Evolutionary conservation across 1,140 invertebrate species (phyloP), one percentile per base, ranked within the genome.

Genomic region (Tyrophagus putrescentiae): DNA sequence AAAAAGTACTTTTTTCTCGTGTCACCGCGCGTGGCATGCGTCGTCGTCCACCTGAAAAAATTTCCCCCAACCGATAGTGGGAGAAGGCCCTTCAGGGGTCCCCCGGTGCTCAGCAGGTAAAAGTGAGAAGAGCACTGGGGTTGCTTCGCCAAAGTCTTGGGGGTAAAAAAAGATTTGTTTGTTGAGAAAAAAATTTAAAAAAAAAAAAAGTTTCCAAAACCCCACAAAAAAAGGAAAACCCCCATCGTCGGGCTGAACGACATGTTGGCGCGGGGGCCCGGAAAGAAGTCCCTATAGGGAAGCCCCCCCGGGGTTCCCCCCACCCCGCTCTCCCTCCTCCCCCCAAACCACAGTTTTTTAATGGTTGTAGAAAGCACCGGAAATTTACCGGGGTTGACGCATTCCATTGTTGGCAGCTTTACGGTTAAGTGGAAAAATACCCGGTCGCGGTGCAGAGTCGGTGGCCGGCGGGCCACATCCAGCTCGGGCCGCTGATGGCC

Each of bases 321-420:
- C n/a, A n/a, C n/a, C n/a, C n/a, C n/a, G n/a, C n/a, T n/a, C n/a
- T n/a, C n/a, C n/a, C n/a, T n/a, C n/a, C n/a, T n/a, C n/a, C n/a
- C 16, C 7, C 29, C 29, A 32, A 11, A 25, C 13, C 32, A 54
- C n/a, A 31, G 13, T 54, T 31, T 54, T 31, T 2, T 18, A 2
- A 27, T 13, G 77, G 33, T 83, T 80, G 72, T 96, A 98, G 0
- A 96, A 72, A 98, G 75, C 68, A 90, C 87, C 0, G 94, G 93
- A 67, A 98, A 93, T 75, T 98, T 94, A 1, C 94, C 94, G 1
- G 89, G 90, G 71, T 94, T 95, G 0, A 96, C 87, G 70, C 97
- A 93, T 97, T n/a, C 93, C 93, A 73, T 98, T 98, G 70, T 97
- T 98, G 0, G 93, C 72, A 91, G 88, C 68, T 91, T 92, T 0